Evolutionary conservation across 2,888 invertebrate species (phyloP), one percentile per base, ranked within the genome.

Genomic region (Selenia dentaria): DNA sequence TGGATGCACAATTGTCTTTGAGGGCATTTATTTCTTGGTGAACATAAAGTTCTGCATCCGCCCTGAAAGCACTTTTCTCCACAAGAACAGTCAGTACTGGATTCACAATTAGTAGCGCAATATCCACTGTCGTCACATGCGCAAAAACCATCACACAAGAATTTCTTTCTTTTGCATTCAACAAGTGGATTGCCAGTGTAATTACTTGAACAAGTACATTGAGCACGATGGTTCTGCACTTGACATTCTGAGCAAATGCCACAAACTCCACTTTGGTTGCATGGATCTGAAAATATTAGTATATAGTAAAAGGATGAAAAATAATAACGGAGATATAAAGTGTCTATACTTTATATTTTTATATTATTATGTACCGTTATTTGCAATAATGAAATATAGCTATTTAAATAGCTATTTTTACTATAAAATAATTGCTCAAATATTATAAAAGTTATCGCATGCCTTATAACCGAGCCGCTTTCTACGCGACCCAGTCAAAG

Each of bases 211-310:
- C 98, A 98, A 69, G 94, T 96, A 71, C 98, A 98, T 69, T 96
- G 96, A 0, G 95, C 94, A 16, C 95, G 94, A 70, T 97, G 97
- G 74, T 96, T 96, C 40, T 94, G 92, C 2, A 97, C 96, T 66
- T 93, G 92, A 67, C 97, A 97, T 37, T 94, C 92, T 10, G 97
- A 96, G 74, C 97, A 97, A 32, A 94, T 92, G 32, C 97, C 97
- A 74, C 97, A 97, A 37, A 94, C 92, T 37, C 92, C 92, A 6
- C 91, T 92, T 41, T 93, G 92, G 58, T 93, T 92, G 67, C 97
- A 97, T 5, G 97, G 97, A 92, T 95, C 95, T 94, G 70, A 27
- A 38, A 44, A 35, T 31, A 43, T 14, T 20, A 8, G 1, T 20
- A 16, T 3, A 16, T n/a, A 16, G 2, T 16, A 4, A 16, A 16